Percentiles rank a stretch among this genome's conserved stretches.
phyloP scores from a whole-genome alignment of 2,113 vertebrate species.

The Tragulus kanchil region DNA sequence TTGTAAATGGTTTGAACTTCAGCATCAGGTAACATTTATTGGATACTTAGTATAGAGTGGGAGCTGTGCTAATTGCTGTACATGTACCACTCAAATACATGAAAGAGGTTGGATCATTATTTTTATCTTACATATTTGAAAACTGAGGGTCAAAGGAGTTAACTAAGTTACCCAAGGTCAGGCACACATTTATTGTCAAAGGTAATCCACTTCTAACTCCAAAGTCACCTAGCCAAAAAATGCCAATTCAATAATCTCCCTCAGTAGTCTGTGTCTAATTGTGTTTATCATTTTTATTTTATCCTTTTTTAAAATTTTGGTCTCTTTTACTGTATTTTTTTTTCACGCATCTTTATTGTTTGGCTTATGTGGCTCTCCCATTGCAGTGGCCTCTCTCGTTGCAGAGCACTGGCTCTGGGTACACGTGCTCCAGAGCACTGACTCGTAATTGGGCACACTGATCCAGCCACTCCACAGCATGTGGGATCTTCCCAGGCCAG shows the following conservation, averaged over 20 bases:
- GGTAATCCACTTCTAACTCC: background rate
- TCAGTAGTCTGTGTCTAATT: background rate
- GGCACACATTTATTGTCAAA: background rate
- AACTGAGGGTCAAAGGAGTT: background rate
- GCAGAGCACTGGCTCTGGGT: no score
- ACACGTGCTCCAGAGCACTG: no score
- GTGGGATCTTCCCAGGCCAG: no score
- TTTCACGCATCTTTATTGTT: no score
- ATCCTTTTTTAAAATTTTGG: background rate
- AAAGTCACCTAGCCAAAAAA: background rate
- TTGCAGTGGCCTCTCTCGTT: no score
- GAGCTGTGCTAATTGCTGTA: background rate
- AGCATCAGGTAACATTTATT: background rate
- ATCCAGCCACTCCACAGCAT: no score
- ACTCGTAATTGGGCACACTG: no score
- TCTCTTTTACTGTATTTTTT: no score
- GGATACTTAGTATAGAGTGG: background rate
- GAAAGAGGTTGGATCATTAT: background rate
- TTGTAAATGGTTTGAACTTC: conserved; percentile 14
- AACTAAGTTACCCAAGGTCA: conserved; percentile 12
- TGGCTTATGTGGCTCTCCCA: no score
- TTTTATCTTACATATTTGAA: conserved; percentile 12
- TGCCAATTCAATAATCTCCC: background rate
- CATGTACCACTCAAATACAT: background rate
- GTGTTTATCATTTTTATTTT: background rate